Evolutionary conservation across 2,113 vertebrate genomes (phyloP).

Genomic region (Hystrix brachyura): DNA sequence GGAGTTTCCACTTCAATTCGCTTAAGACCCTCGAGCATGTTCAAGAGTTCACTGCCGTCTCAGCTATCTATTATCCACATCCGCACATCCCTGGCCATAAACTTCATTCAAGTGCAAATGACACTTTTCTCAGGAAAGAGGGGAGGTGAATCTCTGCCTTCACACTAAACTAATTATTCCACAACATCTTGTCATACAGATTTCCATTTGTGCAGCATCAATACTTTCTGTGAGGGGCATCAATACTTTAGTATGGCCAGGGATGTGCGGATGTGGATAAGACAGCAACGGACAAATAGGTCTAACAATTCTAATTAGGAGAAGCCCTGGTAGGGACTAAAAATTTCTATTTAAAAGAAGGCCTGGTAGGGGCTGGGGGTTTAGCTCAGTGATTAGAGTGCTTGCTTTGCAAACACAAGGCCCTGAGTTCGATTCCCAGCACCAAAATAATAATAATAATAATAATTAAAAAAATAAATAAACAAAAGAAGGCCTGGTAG

Average conservation of each 20-base stretch:
- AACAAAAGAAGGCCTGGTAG: background rate
- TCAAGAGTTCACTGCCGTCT: background rate
- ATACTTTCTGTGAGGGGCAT: background rate
- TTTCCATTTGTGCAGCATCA: background rate
- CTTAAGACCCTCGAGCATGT: background rate
- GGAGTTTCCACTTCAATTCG: background rate
- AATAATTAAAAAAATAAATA: no score
- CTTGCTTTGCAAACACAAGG: no score
- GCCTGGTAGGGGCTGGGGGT: background rate
- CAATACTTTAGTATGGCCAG: no score
- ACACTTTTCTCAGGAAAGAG: background rate
- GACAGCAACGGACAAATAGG: background rate
- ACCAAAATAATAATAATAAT: no score
- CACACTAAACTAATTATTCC: background rate
- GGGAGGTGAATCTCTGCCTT: background rate
- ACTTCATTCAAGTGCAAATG: slow-evolving; percentile 18
- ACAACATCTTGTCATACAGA: background rate
- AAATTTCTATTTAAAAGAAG: background rate
- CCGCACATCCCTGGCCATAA: background rate
- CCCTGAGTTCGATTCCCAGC: no score
- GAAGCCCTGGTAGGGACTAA: background rate
- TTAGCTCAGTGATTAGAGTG: no score
- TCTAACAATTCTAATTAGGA: background rate
- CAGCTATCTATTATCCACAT: background rate
- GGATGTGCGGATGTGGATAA: background rate